Evolutionary conservation across 2,797 vertebrate species (phyloP), one percentile per base, ranked within the genome.

Genomic region (Poecilia picta): DNA sequence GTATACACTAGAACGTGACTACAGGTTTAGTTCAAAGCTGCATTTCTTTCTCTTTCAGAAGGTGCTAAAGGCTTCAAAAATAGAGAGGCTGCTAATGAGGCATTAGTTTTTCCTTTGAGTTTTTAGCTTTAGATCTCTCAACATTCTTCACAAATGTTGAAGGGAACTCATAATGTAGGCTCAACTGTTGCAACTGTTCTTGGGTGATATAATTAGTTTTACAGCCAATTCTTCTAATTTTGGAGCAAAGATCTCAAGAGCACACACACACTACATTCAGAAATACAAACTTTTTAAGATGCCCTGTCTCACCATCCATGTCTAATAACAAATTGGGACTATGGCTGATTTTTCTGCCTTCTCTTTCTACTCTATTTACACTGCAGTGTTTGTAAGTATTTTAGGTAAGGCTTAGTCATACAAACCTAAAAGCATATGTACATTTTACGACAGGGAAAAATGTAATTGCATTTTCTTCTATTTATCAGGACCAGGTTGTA

Each of bases 161-260:
- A 25, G 33, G 11, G 5, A 39, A 53, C 72, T 73, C 49, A 36
- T 51, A 39, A 51, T 36, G 1, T 23, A 31, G 18, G 45, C 18
- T 73, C 46, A 33, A n/a, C 46, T 51, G 31, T 51, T 51, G 31
- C 47, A 73, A 49, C 31, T 49, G 47, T 43, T 45, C 31, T 25
- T 33, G 18, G 20, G 5, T 73, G 31, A 73, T 11, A 25, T n/a
- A 57, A 57, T 36, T 41, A 57, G 13, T 74, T 55, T 55, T 36
- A n/a, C 31, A 74, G 23, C 31, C 23, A 74, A 16, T 55, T 74
- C 25, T 71, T n/a, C 47, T 36, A 74, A 55, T 53, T 74, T 74
- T n/a, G 23, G 49, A 74, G 15, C 28, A 49, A 49, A 12, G 72
- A 73, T 73, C 46, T 73, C 46, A 36, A 33, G 3, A 51, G 16